These are phyloP conservation scores for Chironomus tepperi DNA, from an alignment of 1,140 invertebrate genomes.

Conservation along the genomic window DNA sequence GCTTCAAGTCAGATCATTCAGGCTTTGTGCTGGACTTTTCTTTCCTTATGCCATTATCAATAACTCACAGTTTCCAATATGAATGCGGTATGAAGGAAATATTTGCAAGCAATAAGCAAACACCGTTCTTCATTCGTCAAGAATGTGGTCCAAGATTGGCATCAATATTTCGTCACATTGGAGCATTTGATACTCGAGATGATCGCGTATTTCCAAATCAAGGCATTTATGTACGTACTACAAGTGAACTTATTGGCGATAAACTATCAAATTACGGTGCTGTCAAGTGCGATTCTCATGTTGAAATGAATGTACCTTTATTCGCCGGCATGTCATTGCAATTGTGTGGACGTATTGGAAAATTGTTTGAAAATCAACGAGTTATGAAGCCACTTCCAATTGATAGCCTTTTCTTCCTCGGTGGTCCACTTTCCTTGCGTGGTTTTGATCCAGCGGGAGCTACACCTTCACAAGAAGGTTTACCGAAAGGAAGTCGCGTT, in stretches of 20 bases:
- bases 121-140: slow-evolving; percentile 36
- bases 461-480: slow-evolving; percentile 36
- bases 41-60: neutral
- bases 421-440: slow-evolving; percentile 35
- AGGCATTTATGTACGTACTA: slow-evolving; percentile 34
- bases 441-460: slow-evolving; percentile 37
- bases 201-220: slow-evolving; percentile 35
- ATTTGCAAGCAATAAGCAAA: slow-evolving; percentile 32
- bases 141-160: slow-evolving; percentile 38
- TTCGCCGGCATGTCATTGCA: slow-evolving; percentile 35
- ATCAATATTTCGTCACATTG: slow-evolving; percentile 36
- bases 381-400: slow-evolving; percentile 34
- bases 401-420: slow-evolving; percentile 36
- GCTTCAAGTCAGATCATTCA: neutral
- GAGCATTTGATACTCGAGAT: slow-evolving; percentile 36
- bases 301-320: slow-evolving; percentile 36
- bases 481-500: slow-evolving; percentile 34
- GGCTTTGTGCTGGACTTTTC: slow-evolving; percentile 14
- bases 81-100: slow-evolving; percentile 36
- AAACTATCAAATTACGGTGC: slow-evolving; percentile 35
- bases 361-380: slow-evolving; percentile 33
- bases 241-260: slow-evolving; percentile 37
- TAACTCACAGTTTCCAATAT: slow-evolving; percentile 36
- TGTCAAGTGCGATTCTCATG: slow-evolving; percentile 35
- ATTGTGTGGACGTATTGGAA: slow-evolving; percentile 35